Base-by-base conservation (phyloP, 2,113 vertebrate species). In the Chlorodrepanis virens region DNA sequence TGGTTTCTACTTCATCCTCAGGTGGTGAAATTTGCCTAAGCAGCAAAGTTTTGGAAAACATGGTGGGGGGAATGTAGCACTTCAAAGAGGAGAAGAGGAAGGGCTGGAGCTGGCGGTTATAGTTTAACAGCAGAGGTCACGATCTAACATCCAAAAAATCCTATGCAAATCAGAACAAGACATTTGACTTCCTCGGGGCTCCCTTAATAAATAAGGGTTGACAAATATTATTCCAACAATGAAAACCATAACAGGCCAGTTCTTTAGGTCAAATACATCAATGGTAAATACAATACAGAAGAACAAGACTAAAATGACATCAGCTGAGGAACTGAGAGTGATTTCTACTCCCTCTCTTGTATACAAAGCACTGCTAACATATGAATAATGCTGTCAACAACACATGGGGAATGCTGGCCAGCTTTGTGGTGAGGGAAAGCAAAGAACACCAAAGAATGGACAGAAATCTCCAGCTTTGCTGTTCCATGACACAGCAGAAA, bases 401-500 rank as follows among this genome's bases (percentile, higher is more conserved):
- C 35, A 86, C 59, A 44, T 1, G 2, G 69, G 42, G 56, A 79
- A 68, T 0, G 22, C 64, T 25, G 50, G 76, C 82, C 81, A 96
- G 64, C 83, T 95, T 84, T 95, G 89, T 83, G 64, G 65, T 33
- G 40, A 67, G 50, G n/a, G 47, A 87, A 42, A 92, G 29, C 2
- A 2, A 70, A 88, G 72, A 80, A 84, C 52, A 88, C 53, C 35
- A 35, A 35, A 72, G 76, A 88, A 27, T 89, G 84, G 94, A 93
- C 72, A 93, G 87, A 95, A 96, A 75, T 88, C 67, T 79, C 31
- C 60, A 86, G 79, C 37, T 87, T 93, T 91, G 81, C 83, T 93
- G 79, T 56, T 69, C 70, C n/a, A 68, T 97, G 96, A 91, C 69
- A 93, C 11, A 56, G 90, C 92, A 96, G 74, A 92, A 94, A 84